These are phyloP conservation scores for Anadara kagoshimensis DNA, from an alignment of 1,140 invertebrate genomes.

Conservation along the genomic window DNA sequence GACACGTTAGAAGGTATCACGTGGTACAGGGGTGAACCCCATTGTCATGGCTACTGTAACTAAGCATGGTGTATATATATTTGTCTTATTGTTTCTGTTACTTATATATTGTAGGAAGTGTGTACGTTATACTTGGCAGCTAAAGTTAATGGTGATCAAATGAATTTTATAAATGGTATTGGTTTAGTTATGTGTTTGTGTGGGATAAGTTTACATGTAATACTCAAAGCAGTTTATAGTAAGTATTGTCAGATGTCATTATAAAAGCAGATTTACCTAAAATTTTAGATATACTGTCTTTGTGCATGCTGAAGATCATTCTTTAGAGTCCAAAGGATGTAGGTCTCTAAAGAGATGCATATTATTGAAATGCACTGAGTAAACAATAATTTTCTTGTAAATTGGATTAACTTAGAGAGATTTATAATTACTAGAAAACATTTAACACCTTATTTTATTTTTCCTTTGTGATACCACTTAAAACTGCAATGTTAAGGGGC, in stretches of 20 bases:
- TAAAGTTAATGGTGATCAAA: conserved; percentile 87
- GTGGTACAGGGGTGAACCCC: no score
- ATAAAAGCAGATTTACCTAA: background rate
- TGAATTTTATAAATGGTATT: conserved; percentile 87
- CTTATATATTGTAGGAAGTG: conserved; percentile 85
- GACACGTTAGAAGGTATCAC: no score
- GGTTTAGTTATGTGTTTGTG: conserved; percentile 91
- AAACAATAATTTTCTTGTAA: background rate
- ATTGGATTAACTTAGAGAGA: no score
- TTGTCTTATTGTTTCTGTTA: no score
- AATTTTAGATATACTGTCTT: background rate
- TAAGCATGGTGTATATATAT: no score
- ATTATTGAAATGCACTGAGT: background rate
- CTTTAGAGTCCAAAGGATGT: background rate
- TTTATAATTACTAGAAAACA: no score
- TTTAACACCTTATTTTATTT: no score
- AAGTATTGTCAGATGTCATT: conserved; percentile 36
- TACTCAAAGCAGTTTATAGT: conserved; percentile 80
- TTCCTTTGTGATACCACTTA: no score
- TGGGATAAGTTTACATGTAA: conserved; percentile 91
- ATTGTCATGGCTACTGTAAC: no score
- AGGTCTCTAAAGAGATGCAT: background rate
- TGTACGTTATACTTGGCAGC: conserved; percentile 90
- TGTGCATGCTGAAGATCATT: background rate
- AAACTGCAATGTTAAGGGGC: no score